Evolutionary conservation across 2,797 vertebrate genomes (phyloP).

Genomic region (Oophaga sylvatica): DNA sequence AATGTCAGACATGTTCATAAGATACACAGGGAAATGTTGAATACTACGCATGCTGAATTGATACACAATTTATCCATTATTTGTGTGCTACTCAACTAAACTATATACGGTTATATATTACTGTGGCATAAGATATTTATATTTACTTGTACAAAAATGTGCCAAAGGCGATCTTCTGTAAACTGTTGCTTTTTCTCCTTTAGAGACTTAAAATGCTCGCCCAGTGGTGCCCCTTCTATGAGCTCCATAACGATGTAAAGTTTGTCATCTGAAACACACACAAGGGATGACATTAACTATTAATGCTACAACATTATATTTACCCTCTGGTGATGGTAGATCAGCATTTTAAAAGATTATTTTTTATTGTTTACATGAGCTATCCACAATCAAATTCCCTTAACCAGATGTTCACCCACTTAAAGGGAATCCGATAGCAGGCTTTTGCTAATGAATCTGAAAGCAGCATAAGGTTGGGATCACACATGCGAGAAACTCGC

Average conservation of each 20-base stretch:
- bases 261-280: slow-evolving; percentile 76
- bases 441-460: no score
- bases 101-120: no score
- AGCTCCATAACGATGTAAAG: slow-evolving; percentile 92
- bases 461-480: no score
- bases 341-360: not conserved
- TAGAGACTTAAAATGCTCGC: slow-evolving; percentile 85
- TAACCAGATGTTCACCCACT: no score
- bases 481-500: no score
- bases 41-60: not conserved
- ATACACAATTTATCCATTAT: not conserved
- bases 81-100: not conserved
- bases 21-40: not conserved
- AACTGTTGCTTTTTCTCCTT: slow-evolving; percentile 86
- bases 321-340: not conserved
- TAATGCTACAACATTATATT: not conserved
- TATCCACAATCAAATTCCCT: no score
- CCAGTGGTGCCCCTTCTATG: slow-evolving; percentile 84
- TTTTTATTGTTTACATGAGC: no score
- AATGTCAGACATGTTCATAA: not conserved
- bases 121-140: no score
- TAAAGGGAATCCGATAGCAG: no score
- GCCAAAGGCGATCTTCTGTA: slow-evolving; percentile 87
- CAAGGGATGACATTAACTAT: not conserved
- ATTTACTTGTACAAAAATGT: slow-evolving; percentile 88